Evolutionary conservation across 35 echinoderm and acorn worm species (phyloP).

Genomic region (Heliocidaris erythrogramma): DNA sequence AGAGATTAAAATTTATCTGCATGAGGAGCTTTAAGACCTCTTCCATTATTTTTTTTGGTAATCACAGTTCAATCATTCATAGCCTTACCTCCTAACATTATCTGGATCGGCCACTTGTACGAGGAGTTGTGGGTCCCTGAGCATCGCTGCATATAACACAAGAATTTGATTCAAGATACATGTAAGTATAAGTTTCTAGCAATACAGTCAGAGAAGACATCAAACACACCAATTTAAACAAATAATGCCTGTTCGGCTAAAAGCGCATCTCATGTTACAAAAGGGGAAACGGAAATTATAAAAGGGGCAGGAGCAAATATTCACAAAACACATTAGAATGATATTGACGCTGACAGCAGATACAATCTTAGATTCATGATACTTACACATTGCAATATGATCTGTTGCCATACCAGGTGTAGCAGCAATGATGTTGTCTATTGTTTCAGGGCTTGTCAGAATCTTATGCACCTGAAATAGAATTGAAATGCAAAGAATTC

Average conservation of each 20-base stretch:
- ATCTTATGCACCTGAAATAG: conserved; percentile 82
- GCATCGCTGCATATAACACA: conserved; percentile 82
- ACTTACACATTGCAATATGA: conserved; percentile 88
- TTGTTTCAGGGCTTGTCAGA: conserved; percentile 80
- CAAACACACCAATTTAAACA: too few species aligned
- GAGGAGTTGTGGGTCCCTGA: conserved; percentile 85
- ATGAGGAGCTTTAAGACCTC: too few species aligned
- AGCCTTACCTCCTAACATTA: conserved; percentile 87
- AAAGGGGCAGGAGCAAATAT: too few species aligned
- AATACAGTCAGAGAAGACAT: too few species aligned
- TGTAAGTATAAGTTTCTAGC: too few species aligned
- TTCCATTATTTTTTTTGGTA: too few species aligned
- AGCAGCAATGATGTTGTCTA: conserved; percentile 90
- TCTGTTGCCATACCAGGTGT: conserved; percentile 83
- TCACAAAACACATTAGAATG: too few species aligned
- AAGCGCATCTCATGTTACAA: too few species aligned
- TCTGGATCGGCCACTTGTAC: conserved; percentile 96
- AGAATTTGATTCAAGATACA: neutral
- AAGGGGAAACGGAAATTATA: too few species aligned
- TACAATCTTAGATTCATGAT: neutral
- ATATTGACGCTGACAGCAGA: neutral
- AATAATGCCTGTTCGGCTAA: too few species aligned
- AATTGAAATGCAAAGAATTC: neutral
- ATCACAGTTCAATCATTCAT: neutral
- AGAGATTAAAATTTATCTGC: too few species aligned